Percentiles rank a stretch among this genome's conserved stretches.
Evolutionary conservation across 2,113 vertebrate genomes (phyloP).

Genomic region (Sus scrofa): DNA sequence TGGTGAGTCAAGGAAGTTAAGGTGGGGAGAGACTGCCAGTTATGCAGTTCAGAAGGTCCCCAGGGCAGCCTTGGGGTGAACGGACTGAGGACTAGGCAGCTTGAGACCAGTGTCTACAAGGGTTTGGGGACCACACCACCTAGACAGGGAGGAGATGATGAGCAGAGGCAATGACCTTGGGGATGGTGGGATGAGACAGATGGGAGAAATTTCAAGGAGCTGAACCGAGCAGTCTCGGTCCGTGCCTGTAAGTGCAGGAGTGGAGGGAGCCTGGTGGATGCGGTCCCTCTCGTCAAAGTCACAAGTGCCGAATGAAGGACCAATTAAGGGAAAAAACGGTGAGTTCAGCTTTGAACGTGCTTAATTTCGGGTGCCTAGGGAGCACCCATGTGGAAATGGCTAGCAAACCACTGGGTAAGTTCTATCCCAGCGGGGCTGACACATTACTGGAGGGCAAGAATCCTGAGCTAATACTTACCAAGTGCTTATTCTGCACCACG

Average conservation of each 20-base stretch:
- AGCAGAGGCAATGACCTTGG: background rate
- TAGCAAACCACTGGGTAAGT: background rate
- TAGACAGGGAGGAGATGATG: rapidly evolving
- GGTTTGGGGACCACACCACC: background rate
- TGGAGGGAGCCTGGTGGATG: background rate
- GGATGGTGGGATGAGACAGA: background rate
- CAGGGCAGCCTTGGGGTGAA: background rate
- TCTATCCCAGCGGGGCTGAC: rapidly evolving
- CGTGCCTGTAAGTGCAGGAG: background rate
- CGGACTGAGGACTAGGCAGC: background rate
- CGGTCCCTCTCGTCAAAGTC: background rate
- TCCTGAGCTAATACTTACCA: background rate
- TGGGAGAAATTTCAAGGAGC: background rate
- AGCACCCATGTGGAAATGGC: background rate
- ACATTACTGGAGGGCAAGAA: background rate
- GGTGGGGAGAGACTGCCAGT: background rate
- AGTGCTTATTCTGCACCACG: background rate
- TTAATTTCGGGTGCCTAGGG: background rate
- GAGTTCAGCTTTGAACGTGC: background rate
- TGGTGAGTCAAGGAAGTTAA: background rate
- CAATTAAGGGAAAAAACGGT: background rate
- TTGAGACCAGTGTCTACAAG: background rate
- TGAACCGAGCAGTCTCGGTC: background rate
- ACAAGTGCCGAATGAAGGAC: background rate
- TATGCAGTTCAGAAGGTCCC: background rate